Conservation (phyloP, 1,140 invertebrate genomes). For the Drosophila bocqueti region DNA sequence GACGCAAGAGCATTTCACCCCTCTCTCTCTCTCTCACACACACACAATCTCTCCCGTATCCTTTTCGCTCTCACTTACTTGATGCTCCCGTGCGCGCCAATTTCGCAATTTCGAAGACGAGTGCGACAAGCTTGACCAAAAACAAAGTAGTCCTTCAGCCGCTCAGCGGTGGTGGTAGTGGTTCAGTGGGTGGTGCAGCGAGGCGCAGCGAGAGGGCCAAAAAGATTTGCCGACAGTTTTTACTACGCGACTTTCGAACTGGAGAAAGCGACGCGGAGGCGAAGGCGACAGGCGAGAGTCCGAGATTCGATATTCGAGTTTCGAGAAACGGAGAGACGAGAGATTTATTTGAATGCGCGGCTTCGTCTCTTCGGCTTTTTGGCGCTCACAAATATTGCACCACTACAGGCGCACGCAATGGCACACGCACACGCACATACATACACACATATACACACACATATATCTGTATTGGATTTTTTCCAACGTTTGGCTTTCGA, state of each 20-base stretch:
- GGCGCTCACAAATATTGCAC: conserved; percentile 70
- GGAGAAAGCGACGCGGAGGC: conserved; percentile 43
- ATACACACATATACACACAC: conserved; percentile 44
- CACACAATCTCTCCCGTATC: conserved; percentile 13
- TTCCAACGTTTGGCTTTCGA: conserved; percentile 64
- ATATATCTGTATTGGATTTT: conserved; percentile 59
- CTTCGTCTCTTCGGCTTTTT: conserved; percentile 74
- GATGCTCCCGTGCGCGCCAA: conserved; percentile 69
- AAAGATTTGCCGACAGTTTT: conserved; percentile 68
- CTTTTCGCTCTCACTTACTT: conserved; percentile 59
- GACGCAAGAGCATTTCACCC: conserved; percentile 19
- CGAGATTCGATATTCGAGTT: conserved; percentile 41
- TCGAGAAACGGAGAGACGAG: conserved; percentile 41
- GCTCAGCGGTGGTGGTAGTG: not conserved
- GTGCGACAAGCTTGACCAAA: conserved; percentile 65
- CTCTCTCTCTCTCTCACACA: conserved; percentile 13
- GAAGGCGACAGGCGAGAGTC: conserved; percentile 40
- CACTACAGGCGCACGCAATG: conserved; percentile 41
- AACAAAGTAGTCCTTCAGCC: conserved; percentile 44
- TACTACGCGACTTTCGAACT: conserved; percentile 67
- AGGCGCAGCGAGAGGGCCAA: conserved; percentile 46
- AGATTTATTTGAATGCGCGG: conserved; percentile 74
- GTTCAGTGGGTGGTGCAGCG: conserved; percentile 53
- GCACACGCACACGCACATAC: conserved; percentile 35
- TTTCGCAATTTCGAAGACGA: conserved; percentile 62